Evolutionary conservation across 2,113 vertebrate genomes (phyloP).

Genomic region (Lutjanus erythropterus): DNA sequence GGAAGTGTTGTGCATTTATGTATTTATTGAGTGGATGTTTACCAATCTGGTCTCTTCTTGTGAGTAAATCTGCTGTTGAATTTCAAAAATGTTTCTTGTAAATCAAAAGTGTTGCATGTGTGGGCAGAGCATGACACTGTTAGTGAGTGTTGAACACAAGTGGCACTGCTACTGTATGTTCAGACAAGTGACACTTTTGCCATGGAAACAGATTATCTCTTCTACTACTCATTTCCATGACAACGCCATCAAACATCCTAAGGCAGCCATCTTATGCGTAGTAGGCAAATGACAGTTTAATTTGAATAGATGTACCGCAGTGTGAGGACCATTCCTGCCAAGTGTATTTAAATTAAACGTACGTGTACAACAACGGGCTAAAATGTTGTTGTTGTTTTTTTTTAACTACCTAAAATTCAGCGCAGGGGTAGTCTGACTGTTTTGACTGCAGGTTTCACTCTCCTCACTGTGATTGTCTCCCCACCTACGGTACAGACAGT

Average conservation of each 20-base stretch:
- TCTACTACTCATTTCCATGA: conserved; percentile 70
- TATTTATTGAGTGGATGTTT: too few relatives aligned
- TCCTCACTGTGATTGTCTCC: conserved; percentile 18
- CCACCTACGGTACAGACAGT: conserved; percentile 35
- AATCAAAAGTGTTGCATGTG: conserved; percentile 45
- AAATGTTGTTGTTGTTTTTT: background rate
- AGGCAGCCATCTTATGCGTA: conserved; percentile 63
- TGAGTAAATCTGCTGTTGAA: conserved; percentile 3
- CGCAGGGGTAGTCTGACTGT: background rate
- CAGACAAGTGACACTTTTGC: conserved; percentile 74
- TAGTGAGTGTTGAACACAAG: conserved; percentile 65
- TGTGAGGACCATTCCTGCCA: background rate
- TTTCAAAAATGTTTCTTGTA: conserved; percentile 17
- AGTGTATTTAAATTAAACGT: background rate
- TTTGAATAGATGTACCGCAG: conserved; percentile 28
- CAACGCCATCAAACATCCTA: conserved; percentile 69
- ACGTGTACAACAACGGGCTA: background rate
- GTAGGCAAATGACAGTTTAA: conserved; percentile 36
- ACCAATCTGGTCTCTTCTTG: background rate
- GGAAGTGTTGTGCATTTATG: too few relatives aligned
- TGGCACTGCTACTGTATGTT: conserved; percentile 61
- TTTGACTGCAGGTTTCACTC: conserved; percentile 16
- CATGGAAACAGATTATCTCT: conserved; percentile 78
- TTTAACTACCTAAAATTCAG: background rate
- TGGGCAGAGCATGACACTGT: conserved; percentile 72